phyloP scores from a whole-genome alignment of 1,140 invertebrate species.

The Drosophila virilis region DNA sequence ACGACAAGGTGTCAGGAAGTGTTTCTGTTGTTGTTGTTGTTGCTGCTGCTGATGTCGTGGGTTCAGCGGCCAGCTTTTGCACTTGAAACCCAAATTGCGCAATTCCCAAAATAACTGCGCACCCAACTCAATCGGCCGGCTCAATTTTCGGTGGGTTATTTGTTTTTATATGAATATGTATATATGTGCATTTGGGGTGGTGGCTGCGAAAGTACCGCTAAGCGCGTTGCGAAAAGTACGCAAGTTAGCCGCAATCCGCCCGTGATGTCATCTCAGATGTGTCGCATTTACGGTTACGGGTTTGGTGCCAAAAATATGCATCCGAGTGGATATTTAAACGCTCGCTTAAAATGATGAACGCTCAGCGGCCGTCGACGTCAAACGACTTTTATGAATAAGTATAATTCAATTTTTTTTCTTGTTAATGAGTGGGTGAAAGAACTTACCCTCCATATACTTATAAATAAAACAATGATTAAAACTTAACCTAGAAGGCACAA shows the following conservation, averaged over 20 bases:
- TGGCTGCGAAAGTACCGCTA: conserved; percentile 67
- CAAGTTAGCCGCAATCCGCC: conserved; percentile 47
- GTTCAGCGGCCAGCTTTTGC: conserved; percentile 77
- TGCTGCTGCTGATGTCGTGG: conserved; percentile 25
- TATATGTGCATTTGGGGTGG: conserved; percentile 51
- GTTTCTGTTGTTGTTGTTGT: conserved; percentile 4
- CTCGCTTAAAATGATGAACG: conserved; percentile 23
- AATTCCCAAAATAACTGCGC: conserved; percentile 68
- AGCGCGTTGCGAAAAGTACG: conserved; percentile 46
- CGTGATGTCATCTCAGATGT: conserved; percentile 54
- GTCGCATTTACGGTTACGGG: background rate
- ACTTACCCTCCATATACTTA: background rate
- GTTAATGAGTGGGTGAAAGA: background rate
- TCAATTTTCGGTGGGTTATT: conserved; percentile 17
- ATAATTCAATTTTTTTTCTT: background rate
- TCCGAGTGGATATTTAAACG: conserved; percentile 7
- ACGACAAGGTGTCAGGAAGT: conserved; percentile 22
- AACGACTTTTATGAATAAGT: conserved; percentile 1
- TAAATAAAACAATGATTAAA: background rate
- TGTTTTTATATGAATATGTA: background rate
- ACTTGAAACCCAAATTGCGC: conserved; percentile 81
- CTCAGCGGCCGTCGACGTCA: conserved; percentile 6
- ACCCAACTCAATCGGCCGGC: conserved; percentile 12
- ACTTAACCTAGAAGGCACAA: background rate
- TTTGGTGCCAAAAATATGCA: conserved; percentile 23